Percentiles rank a stretch among this genome's conserved stretches.
These are phyloP conservation scores for Watsonalla cultraria DNA, from an alignment of 2,888 invertebrate genomes.

Conservation along the genomic window DNA sequence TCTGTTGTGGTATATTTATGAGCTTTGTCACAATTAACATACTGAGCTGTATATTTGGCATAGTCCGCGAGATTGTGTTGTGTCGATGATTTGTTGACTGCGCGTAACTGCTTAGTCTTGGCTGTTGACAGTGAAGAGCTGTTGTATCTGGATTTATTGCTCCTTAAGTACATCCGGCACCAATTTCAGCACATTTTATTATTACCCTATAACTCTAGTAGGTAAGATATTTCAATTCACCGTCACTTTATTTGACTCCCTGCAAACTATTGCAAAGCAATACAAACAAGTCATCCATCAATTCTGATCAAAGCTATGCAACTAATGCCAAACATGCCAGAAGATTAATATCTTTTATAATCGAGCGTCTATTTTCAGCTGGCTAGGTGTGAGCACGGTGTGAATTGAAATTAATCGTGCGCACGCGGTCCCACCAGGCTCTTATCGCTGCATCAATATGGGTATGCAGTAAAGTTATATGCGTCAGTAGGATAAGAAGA, in stretches of 20 bases:
- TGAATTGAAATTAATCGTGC: constrained; percentile 32
- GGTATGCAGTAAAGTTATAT: too few species aligned
- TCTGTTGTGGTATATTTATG: constrained; percentile 13
- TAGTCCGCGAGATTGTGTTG: constrained; percentile 4
- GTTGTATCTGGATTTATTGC: neutral
- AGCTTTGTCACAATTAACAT: constrained; percentile 6
- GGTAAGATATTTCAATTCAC: too few species aligned
- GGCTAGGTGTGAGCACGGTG: constrained; percentile 26
- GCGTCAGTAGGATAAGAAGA: too few species aligned
- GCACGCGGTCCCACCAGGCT: constrained; percentile 6
- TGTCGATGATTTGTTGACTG: constrained; percentile 11
- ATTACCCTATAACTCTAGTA: too few species aligned
- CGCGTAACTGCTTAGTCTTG: constrained; percentile 13
- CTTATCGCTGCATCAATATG: too few species aligned
- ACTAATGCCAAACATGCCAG: too few species aligned
- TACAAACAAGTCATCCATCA: too few species aligned
- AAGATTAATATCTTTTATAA: constrained; percentile 15
- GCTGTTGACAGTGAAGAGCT: constrained; percentile 7
- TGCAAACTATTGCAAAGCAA: too few species aligned
- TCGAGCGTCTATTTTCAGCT: constrained; percentile 28
- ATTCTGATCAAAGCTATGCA: too few species aligned
- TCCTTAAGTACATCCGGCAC: neutral
- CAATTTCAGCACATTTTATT: too few species aligned
- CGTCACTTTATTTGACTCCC: too few species aligned
- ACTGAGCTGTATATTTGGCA: constrained; percentile 12